phyloP scores from a whole-genome alignment of 2,113 vertebrate species.

The Probosciger aterrimus region DNA sequence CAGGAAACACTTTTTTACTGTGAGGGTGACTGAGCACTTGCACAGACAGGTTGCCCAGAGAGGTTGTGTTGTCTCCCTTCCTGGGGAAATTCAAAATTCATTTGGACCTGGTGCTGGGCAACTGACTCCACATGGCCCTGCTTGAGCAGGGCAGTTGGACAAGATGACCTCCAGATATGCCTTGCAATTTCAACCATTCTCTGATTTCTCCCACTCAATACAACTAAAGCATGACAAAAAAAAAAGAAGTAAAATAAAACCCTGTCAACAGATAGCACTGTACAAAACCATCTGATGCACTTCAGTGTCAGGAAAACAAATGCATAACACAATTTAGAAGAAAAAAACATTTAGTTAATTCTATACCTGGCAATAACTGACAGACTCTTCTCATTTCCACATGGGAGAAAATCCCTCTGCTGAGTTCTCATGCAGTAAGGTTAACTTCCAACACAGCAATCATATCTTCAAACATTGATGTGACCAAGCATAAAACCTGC shows the following conservation, averaged over 20 bases:
- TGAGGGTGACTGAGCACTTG: neutral
- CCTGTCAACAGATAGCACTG: neutral
- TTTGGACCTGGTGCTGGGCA: neutral
- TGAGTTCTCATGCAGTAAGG: neutral
- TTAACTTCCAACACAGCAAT: slow-evolving; percentile 75
- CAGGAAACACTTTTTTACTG: neutral
- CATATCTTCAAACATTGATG: slow-evolving; percentile 78
- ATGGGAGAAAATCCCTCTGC: neutral
- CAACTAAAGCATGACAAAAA: neutral
- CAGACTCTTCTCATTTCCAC: slow-evolving; percentile 16
- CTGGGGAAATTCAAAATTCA: neutral
- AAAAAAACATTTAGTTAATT: neutral
- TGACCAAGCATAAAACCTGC: slow-evolving; percentile 79
- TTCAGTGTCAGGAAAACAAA: neutral
- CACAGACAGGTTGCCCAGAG: neutral
- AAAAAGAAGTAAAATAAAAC: neutral
- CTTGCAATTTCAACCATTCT: neutral
- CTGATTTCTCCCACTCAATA: neutral
- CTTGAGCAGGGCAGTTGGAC: neutral
- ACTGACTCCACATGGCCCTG: neutral
- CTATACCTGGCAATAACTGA: slow-evolving; percentile 82
- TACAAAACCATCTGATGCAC: neutral
- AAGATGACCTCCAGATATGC: neutral
- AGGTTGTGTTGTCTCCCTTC: neutral
- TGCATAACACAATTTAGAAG: neutral